Conservation (phyloP, 2,113 vertebrate species). For the Cyphomyrus plagiostoma region DNA sequence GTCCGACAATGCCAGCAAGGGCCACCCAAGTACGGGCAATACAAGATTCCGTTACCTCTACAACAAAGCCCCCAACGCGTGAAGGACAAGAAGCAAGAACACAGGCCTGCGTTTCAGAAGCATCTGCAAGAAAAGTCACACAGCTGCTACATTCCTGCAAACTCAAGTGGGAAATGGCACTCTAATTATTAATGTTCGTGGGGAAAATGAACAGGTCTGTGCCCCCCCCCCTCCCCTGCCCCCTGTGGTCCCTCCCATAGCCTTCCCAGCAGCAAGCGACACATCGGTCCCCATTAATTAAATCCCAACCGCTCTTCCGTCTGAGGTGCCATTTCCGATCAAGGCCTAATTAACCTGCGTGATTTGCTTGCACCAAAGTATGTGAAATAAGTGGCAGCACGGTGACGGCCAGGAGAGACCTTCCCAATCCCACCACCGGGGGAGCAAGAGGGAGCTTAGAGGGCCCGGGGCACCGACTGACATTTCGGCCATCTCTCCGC, state of each 20-base stretch:
- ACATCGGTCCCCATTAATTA: slow-evolving; percentile 41
- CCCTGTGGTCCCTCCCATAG: slow-evolving; percentile 13
- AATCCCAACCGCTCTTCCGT: slow-evolving; percentile 44
- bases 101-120: neutral
- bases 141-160: slow-evolving; percentile 51
- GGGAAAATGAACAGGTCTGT: slow-evolving; percentile 22
- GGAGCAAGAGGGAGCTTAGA: slow-evolving; percentile 56
- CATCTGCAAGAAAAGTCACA: neutral
- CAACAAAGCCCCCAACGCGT: neutral
- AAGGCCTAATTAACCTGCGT: slow-evolving; percentile 49
- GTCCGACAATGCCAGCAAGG: neutral
- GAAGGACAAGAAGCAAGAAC: neutral
- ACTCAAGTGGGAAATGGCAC: slow-evolving; percentile 44
- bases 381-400: slow-evolving; percentile 26
- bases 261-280: slow-evolving; percentile 19
- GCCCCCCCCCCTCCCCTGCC: slow-evolving; percentile 9
- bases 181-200: slow-evolving; percentile 32
- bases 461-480: slow-evolving; percentile 65
- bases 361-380: slow-evolving; percentile 47
- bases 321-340: slow-evolving; percentile 37
- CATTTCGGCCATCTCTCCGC: slow-evolving; percentile 60
- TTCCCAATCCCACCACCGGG: slow-evolving; percentile 40
- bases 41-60: neutral
- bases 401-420: slow-evolving; percentile 31
- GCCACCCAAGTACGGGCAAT: neutral